A percentile compares a stretch with the other conserved stretches of the same genome.
These are phyloP conservation scores for Galemys pyrenaicus DNA, from an alignment of 2,113 vertebrate species.

Conservation along the genomic window DNA sequence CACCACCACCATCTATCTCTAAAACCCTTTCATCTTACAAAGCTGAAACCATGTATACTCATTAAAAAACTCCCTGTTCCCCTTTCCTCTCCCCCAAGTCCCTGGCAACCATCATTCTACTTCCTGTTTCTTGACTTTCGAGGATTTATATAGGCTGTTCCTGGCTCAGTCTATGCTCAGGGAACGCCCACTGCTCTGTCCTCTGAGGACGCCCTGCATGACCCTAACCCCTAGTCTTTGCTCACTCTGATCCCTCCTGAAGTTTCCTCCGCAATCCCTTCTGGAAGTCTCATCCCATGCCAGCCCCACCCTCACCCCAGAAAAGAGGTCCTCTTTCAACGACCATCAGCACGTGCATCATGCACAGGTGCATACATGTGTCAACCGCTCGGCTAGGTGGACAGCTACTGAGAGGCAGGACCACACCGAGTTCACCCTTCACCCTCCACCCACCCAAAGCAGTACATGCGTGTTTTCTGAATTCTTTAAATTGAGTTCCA, in stretches of 20 bases:
- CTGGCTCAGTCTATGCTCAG: background rate
- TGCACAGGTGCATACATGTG: background rate
- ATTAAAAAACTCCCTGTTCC: background rate
- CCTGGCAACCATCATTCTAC: background rate
- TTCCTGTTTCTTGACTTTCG: constrained; percentile 11
- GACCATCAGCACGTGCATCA: background rate
- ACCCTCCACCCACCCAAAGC: background rate
- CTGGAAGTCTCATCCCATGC: background rate
- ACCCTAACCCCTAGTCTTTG: background rate
- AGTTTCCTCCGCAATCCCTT: background rate
- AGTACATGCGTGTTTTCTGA: background rate
- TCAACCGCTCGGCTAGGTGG: background rate
- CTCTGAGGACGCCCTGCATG: background rate
- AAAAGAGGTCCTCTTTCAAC: background rate
- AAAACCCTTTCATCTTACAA: background rate
- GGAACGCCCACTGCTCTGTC: background rate
- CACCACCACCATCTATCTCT: background rate
- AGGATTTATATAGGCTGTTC: background rate
- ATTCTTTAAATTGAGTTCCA: constrained; percentile 16
- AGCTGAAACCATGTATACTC: background rate
- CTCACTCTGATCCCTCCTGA: background rate
- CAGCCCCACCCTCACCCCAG: background rate
- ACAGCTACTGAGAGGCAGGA: background rate
- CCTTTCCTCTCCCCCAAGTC: background rate
- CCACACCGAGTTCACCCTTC: background rate